Percentiles rank a stretch among this genome's conserved stretches.
phyloP scores from a whole-genome alignment of 1,140 invertebrate species.

The Drosophila quadrilineata region DNA sequence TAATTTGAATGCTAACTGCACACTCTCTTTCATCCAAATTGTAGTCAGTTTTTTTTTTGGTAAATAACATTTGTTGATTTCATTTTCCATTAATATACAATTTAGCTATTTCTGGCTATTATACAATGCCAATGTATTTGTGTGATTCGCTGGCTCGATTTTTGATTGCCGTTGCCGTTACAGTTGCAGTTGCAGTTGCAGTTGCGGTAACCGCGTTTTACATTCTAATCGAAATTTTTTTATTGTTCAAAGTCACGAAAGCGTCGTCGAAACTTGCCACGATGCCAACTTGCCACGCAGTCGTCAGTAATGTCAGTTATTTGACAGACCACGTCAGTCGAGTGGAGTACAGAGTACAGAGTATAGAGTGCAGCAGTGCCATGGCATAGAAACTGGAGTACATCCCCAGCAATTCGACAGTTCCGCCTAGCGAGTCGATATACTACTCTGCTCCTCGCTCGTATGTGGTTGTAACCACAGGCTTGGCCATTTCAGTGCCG shows the following conservation, averaged over 20 bases:
- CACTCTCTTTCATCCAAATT: no score
- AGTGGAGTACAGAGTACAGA: no score
- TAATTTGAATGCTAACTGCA: no score
- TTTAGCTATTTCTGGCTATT: slow-evolving; percentile 60
- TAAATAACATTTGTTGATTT: slow-evolving; percentile 55
- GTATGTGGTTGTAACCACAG: no score
- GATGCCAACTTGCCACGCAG: slow-evolving; percentile 38
- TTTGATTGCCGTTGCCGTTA: slow-evolving; percentile 65
- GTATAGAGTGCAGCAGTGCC: no score
- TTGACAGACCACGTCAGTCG: slow-evolving; percentile 68
- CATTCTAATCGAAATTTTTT: slow-evolving; percentile 78
- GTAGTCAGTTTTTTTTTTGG: no score
- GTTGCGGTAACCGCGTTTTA: slow-evolving; percentile 71
- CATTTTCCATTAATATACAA: slow-evolving; percentile 77
- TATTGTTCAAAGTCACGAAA: slow-evolving; percentile 73
- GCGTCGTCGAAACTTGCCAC: no score
- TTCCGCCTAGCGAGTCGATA: slow-evolving; percentile 33
- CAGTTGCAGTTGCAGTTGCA: slow-evolving; percentile 57
- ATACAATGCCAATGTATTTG: slow-evolving; percentile 11
- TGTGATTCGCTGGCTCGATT: slow-evolving; percentile 17
- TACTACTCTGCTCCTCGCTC: no score
- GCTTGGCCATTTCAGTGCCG: slow-evolving; percentile 34
- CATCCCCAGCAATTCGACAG: slow-evolving; percentile 1
- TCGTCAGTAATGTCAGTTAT: slow-evolving; percentile 74
- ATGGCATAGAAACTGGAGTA: background rate